Conservation (phyloP, 1,140 invertebrate species). For the Leptoteleia sp. region DNA sequence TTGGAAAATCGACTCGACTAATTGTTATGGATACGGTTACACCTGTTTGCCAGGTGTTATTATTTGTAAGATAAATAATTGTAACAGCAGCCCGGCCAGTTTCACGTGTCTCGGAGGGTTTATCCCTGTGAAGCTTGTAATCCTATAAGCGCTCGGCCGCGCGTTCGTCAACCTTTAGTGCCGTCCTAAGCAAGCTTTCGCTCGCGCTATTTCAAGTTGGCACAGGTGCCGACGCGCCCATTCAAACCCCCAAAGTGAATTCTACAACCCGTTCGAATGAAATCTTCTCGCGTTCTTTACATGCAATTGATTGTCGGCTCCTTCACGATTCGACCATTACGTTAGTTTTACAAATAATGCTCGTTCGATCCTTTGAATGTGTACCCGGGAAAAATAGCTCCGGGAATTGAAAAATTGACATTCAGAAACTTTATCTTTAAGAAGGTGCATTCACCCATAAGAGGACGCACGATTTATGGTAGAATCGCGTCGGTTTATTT, state of each 20-base stretch:
- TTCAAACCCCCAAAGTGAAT: conserved; percentile 55
- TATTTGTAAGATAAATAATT: conserved; percentile 69
- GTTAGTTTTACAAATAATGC: conserved; percentile 40
- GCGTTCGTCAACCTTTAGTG: conserved; percentile 70
- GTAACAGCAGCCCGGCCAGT: conserved; percentile 42
- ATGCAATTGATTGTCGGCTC: conserved; percentile 44
- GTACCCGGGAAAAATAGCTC: conserved; percentile 1
- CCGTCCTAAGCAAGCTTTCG: conserved; percentile 63
- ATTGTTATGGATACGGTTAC: conserved; percentile 54
- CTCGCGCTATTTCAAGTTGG: conserved; percentile 60
- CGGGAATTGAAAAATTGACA: conserved; percentile 15
- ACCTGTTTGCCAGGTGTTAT: conserved; percentile 63
- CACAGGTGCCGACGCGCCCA: conserved; percentile 53
- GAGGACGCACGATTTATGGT: too few species aligned
- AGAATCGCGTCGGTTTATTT: not conserved
- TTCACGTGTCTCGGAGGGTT: conserved; percentile 57
- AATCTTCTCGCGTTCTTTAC: conserved; percentile 48
- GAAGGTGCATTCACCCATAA: too few species aligned
- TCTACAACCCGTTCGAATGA: conserved; percentile 28
- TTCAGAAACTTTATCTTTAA: conserved; percentile 13
- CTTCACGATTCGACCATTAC: conserved; percentile 17
- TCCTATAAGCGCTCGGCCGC: conserved; percentile 58
- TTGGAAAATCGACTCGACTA: conserved; percentile 44
- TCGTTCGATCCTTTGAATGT: conserved; percentile 4
- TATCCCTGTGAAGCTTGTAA: conserved; percentile 67